A percentile compares a stretch with the other conserved stretches of the same genome.
Conservation (phyloP, 2,888 invertebrate species). For the Salpingus planirostris region DNA sequence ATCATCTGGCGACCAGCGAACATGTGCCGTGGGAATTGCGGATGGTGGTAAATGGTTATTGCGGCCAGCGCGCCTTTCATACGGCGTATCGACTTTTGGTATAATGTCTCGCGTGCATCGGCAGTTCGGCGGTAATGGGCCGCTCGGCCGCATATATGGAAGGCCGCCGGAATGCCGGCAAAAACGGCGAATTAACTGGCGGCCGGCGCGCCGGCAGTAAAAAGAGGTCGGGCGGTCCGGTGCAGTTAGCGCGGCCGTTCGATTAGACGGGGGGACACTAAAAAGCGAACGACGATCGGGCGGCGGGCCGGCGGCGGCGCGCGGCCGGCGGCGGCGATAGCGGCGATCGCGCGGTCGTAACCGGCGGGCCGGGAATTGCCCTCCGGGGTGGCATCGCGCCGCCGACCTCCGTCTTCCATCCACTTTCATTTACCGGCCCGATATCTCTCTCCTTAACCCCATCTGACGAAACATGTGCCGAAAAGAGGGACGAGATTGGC, state of each 20-base stretch:
- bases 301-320: conserved; percentile 25
- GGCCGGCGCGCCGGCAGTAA: conserved; percentile 25
- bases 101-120: conserved; percentile 38
- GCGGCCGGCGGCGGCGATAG: conserved; percentile 26
- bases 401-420: conserved; percentile 27
- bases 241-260: conserved; percentile 35
- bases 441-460: conserved; percentile 23
- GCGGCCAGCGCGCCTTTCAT: conserved; percentile 29
- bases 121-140: conserved; percentile 37
- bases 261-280: conserved; percentile 36
- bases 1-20: conserved; percentile 35
- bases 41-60: conserved; percentile 41
- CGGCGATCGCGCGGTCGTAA: conserved; percentile 56
- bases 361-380: conserved; percentile 52
- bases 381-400: conserved; percentile 48
- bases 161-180: conserved; percentile 27
- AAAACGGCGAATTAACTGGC: conserved; percentile 39
- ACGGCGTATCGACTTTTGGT: conserved; percentile 39
- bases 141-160: conserved; percentile 26
- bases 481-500: conserved; percentile 30
- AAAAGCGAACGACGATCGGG: conserved; percentile 39
- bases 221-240: conserved; percentile 10
- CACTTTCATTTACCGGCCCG: conserved; percentile 33
- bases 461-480: conserved; percentile 22
- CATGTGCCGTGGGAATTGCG: conserved; percentile 38